phyloP scores from a whole-genome alignment of 2,888 invertebrate genomes.

The Allophyes oxyacanthae region DNA sequence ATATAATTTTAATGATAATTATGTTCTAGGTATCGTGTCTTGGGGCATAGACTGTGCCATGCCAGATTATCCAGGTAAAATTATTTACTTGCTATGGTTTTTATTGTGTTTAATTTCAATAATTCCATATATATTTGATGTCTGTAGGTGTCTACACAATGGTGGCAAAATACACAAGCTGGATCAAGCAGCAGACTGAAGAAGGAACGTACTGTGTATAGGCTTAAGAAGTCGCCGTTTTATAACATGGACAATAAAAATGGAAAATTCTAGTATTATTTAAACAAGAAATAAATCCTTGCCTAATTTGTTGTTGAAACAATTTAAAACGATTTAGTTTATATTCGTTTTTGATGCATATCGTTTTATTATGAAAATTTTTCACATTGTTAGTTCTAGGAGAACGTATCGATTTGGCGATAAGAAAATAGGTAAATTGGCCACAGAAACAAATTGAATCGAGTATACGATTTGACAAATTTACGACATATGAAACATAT shows the following conservation, averaged over 20 bases:
- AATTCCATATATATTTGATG: slow-evolving; percentile 1
- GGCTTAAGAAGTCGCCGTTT: slow-evolving; percentile 38
- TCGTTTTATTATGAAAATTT: slow-evolving; percentile 25
- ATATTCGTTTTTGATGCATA: slow-evolving; percentile 27
- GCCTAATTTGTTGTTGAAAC: slow-evolving; percentile 29
- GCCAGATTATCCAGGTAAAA: slow-evolving; percentile 87
- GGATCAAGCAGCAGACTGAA: slow-evolving; percentile 84
- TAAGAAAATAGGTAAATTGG: slow-evolving; percentile 57
- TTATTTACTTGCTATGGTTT: not conserved
- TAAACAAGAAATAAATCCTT: slow-evolving; percentile 23
- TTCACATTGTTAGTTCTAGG: slow-evolving; percentile 30
- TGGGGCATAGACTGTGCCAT: slow-evolving; percentile 92
- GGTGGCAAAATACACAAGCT: slow-evolving; percentile 85
- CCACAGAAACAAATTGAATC: slow-evolving; percentile 52
- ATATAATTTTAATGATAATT: not conserved
- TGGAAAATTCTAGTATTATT: slow-evolving; percentile 25
- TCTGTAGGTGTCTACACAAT: slow-evolving; percentile 89
- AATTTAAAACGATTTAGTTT: slow-evolving; percentile 31
- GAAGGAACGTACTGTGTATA: slow-evolving; percentile 81
- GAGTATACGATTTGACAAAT: slow-evolving; percentile 44
- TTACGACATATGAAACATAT: slow-evolving; percentile 48
- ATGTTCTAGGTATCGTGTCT: slow-evolving; percentile 89
- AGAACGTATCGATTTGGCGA: slow-evolving; percentile 46
- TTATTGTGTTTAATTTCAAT: not conserved
- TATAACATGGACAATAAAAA: slow-evolving; percentile 44